phyloP scores from a whole-genome alignment of 1,140 invertebrate species.

The Delia radicum region DNA sequence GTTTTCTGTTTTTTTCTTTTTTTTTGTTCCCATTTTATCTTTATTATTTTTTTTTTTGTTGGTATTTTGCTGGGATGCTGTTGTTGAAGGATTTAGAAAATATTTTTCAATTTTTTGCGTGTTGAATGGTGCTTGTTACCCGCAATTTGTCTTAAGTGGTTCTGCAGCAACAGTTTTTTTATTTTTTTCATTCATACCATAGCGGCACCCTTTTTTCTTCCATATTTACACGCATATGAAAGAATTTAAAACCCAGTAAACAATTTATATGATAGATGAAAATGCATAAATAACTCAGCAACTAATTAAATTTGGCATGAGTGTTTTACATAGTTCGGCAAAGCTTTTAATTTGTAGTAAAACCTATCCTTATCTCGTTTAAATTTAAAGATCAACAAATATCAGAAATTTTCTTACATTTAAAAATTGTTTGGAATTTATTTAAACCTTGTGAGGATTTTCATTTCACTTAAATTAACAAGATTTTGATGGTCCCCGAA shows the following conservation, averaged over 20 bases:
- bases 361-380: no score
- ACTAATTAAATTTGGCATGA: no score
- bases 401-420: no score
- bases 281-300: no score
- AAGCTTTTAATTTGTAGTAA: no score
- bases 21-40: neutral
- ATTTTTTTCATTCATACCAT: neutral
- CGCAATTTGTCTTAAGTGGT: conserved; percentile 55
- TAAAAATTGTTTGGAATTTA: no score
- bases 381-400: no score
- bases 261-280: no score
- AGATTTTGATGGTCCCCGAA: no score
- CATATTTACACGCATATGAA: neutral
- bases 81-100: conserved; percentile 25
- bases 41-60: neutral
- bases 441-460: no score
- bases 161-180: conserved; percentile 26
- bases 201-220: neutral
- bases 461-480: no score
- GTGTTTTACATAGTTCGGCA: no score
- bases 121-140: conserved; percentile 40
- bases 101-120: conserved; percentile 23
- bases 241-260: neutral
- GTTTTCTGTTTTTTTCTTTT: neutral
- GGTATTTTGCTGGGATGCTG: neutral